These are phyloP conservation scores for Drosophila kokeensis DNA, from an alignment of 2,888 invertebrate species.

Conservation along the genomic window DNA sequence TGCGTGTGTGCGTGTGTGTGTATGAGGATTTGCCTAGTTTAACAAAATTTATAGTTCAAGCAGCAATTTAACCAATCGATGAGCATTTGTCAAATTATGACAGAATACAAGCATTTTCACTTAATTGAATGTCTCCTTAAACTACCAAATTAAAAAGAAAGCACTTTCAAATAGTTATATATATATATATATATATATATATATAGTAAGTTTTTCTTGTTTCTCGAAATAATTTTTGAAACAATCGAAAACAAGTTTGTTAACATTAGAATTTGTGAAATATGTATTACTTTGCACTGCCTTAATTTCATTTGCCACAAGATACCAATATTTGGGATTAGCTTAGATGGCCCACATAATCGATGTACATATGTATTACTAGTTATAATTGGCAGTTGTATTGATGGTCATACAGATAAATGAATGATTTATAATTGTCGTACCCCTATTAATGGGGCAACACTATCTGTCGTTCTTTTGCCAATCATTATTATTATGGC, in stretches of 20 bases:
- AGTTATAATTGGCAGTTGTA: not conserved
- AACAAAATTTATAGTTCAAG: slow-evolving; percentile 13
- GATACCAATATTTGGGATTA: not conserved
- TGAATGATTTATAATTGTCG: slow-evolving; percentile 10
- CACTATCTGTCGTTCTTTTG: not conserved
- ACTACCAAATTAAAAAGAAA: slow-evolving; percentile 1
- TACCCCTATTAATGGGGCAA: not conserved
- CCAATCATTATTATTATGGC: slow-evolving; percentile 1
- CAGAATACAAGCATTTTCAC: slow-evolving; percentile 12
- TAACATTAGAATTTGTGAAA: not conserved
- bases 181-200: not conserved
- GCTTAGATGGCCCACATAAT: not conserved
- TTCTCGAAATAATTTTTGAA: not conserved
- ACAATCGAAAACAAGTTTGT: not conserved
- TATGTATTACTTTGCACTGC: not conserved
- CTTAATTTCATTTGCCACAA: too few relatives aligned
- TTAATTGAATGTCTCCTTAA: not conserved
- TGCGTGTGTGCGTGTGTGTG: not conserved
- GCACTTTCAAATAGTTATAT: not conserved
- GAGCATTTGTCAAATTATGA: slow-evolving; percentile 16
- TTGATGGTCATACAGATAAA: not conserved
- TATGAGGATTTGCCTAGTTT: slow-evolving; percentile 1
- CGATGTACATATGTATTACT: not conserved
- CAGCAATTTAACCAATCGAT: slow-evolving; percentile 7
- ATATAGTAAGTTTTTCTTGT: not conserved